Conservation (phyloP, 1,140 invertebrate species). For the Drosophila orena region DNA sequence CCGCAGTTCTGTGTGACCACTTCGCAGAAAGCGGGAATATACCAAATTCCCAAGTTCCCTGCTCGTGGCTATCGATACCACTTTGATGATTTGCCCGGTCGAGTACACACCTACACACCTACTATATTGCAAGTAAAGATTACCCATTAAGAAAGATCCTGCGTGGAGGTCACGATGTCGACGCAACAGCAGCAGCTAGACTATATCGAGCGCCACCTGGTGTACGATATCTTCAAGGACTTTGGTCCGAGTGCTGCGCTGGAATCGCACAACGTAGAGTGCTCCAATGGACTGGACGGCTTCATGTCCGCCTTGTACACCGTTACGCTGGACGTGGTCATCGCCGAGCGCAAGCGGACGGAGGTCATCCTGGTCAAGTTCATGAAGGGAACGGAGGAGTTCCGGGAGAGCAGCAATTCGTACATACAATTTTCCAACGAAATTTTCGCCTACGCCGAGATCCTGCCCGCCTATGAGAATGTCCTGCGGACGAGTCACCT, state of each 20-base stretch:
- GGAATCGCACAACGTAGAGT: constrained; percentile 1
- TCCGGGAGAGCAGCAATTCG: constrained; percentile 68
- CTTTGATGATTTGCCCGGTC: background rate
- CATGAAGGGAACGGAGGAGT: constrained; percentile 74
- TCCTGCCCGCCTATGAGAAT: constrained; percentile 71
- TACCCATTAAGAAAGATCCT: no score
- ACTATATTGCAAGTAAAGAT: no score
- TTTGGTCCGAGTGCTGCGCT: background rate
- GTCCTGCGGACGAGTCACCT: constrained; percentile 58
- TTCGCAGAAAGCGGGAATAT: background rate
- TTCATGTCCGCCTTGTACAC: constrained; percentile 9
- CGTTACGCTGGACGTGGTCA: constrained; percentile 38
- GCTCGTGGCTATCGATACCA: background rate
- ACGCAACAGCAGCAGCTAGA: constrained; percentile 1
- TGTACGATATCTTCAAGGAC: constrained; percentile 7
- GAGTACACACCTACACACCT: no score
- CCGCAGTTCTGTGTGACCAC: constrained; percentile 42
- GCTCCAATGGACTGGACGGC: constrained; percentile 3
- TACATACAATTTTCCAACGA: constrained; percentile 80
- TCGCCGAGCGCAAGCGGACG: constrained; percentile 23
- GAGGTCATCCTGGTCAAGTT: constrained; percentile 75
- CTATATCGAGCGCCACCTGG: constrained; percentile 5
- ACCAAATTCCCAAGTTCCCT: no score
- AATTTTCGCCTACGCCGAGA: constrained; percentile 64
- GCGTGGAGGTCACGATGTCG: background rate